Percentiles rank a stretch among this genome's conserved stretches.
These are phyloP conservation scores for Drosophila anceps DNA, from an alignment of 2,888 invertebrate species.

Conservation along the genomic window DNA sequence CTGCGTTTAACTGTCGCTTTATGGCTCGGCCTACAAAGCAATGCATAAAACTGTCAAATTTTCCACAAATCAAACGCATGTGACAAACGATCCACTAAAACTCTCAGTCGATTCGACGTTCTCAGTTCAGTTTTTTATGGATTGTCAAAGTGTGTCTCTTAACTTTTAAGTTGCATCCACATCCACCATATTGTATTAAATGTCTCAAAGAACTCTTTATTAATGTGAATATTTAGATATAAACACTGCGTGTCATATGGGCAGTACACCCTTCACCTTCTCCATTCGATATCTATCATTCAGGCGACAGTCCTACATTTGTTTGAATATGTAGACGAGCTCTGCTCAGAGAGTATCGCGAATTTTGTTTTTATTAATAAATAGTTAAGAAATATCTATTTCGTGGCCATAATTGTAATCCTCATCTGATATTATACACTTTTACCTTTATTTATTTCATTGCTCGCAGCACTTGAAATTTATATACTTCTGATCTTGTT, in stretches of 20 bases:
- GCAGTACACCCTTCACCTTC: not conserved
- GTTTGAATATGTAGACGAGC: too few species aligned
- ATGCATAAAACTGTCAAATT: constrained; percentile 65
- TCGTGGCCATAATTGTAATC: too few species aligned
- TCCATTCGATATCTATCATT: not conserved
- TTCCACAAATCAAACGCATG: constrained; percentile 48
- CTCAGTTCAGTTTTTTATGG: not conserved
- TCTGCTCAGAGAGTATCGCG: too few species aligned
- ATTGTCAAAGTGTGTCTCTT: constrained; percentile 5
- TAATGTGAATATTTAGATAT: not conserved
- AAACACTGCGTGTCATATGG: not conserved
- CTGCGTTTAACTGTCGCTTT: constrained; percentile 46
- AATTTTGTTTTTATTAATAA: too few species aligned
- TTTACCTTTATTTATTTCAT: too few species aligned
- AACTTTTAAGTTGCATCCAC: not conserved
- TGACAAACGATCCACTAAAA: constrained; percentile 51
- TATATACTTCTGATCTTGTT: too few species aligned
- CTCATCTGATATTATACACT: too few species aligned
- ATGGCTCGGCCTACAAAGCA: constrained; percentile 21
- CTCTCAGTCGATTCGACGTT: constrained; percentile 6
- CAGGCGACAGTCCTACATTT: too few species aligned
- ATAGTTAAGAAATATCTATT: too few species aligned
- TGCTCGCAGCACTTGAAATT: too few species aligned
- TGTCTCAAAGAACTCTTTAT: not conserved
- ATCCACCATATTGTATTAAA: not conserved